Conservation (phyloP, 1,140 invertebrate species). For the Drosophila lacertosa region DNA sequence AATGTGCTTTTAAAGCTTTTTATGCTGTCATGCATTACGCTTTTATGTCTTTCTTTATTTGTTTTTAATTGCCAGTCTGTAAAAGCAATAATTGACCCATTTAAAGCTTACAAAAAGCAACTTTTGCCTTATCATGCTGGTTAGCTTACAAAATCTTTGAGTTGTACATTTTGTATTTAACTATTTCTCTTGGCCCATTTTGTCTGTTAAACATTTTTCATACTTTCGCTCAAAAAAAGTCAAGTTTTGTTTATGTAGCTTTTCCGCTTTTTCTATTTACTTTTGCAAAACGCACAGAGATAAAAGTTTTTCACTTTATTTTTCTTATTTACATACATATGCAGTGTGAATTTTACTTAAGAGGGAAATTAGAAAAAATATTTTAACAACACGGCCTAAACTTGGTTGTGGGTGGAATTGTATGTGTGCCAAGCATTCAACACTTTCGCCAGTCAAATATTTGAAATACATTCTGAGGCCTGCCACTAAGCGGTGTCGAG, state of each 20-base stretch:
- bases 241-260: no score
- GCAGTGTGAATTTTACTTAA: slow-evolving; percentile 3
- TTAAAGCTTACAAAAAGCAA: no score
- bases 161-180: no score
- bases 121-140: neutral
- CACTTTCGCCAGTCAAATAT: slow-evolving; percentile 73
- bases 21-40: no score
- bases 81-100: no score
- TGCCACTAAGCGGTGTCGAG: slow-evolving; percentile 30
- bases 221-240: neutral
- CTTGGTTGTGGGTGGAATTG: neutral
- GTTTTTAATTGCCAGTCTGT: no score
- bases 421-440: slow-evolving; percentile 43
- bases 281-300: neutral
- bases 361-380: slow-evolving; percentile 23
- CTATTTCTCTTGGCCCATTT: no score
- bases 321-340: neutral
- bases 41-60: no score
- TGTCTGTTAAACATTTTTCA: neutral
- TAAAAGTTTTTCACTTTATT: slow-evolving; percentile 1
- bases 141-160: no score
- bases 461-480: slow-evolving; percentile 60
- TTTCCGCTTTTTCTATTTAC: neutral
- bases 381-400: slow-evolving; percentile 12
- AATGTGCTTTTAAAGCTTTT: neutral